Base-by-base conservation (phyloP, 2,113 vertebrate genomes). In the Colinus virginianus region DNA sequence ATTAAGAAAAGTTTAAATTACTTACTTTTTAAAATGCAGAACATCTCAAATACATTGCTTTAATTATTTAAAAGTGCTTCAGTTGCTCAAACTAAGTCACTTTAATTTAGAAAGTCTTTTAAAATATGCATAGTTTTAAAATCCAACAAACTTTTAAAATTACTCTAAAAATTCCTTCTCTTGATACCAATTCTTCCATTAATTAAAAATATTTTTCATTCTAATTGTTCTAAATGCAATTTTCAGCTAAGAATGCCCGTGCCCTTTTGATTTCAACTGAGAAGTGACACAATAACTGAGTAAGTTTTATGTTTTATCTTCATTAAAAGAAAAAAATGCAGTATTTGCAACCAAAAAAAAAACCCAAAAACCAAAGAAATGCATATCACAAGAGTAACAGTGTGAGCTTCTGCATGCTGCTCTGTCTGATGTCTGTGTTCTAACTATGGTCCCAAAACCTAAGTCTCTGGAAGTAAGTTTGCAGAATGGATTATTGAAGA, bases 161-260 rank as follows among this genome's bases (percentile, higher is more conserved):
- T 19, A 18, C 51, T 82, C 0, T 2, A 53, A 96, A 87, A 76
- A 12, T 11, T 87, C 58, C 53, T 95, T 51, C 49, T 75, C 45
- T 88, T 64, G 80, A 36, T 4, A 32, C 14, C 30, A 64, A 46
- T 56, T 88, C 56, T 80, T 86, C 74, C 51, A 88, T 77, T 96
- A 88, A 93, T 84, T 91, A 87, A 93, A 94, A 94, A 80, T 79
- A 86, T 91, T 81, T 90, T 96, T 94, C 71, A 89, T 92, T 90
- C 46, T 10, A 59, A 25, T 56, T 70, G 34, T 55, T 92, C 70
- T 84, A 84, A 79, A 66, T 67, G 68, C 26, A 82, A 51, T 70
- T 88, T 90, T 42, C 59, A 82, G 20, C 49, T 79, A 82, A 48
- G 46, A 78, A 86, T 49, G 32, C 13, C 16, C 15, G 45, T 13